Evolutionary conservation across 2,888 invertebrate species (phyloP).

Genomic region (Hirudinaria manillensis): DNA sequence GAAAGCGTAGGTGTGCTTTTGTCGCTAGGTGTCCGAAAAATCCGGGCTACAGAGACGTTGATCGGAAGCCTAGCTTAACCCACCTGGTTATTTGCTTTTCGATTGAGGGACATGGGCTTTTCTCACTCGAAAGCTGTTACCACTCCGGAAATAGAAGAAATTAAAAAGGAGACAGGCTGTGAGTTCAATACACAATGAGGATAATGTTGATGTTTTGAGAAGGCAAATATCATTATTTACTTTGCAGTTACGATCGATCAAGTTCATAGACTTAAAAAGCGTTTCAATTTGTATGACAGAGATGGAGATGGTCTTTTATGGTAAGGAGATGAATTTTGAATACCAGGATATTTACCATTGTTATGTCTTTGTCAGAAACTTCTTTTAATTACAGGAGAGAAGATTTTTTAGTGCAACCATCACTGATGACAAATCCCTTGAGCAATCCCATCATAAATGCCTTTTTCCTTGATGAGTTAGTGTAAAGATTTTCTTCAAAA

Average conservation of each 20-base stretch:
- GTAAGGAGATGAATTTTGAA: slow-evolving; percentile 6
- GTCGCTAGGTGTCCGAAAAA: no score
- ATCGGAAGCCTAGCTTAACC: no score
- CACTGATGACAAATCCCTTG: slow-evolving; percentile 15
- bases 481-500: neutral
- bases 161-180: slow-evolving; percentile 15
- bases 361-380: neutral
- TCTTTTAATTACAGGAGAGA: slow-evolving; percentile 9
- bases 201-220: neutral
- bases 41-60: no score
- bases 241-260: slow-evolving; percentile 11
- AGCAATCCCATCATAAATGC: slow-evolving; percentile 20
- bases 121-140: slow-evolving; percentile 9
- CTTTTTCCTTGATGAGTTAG: slow-evolving; percentile 14
- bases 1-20: no score
- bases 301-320: slow-evolving; percentile 7
- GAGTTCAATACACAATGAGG: neutral
- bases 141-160: slow-evolving; percentile 19
- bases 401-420: slow-evolving; percentile 21
- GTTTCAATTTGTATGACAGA: slow-evolving; percentile 20
- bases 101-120: neutral
- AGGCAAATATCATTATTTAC: neutral
- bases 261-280: slow-evolving; percentile 4
- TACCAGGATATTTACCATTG: neutral
- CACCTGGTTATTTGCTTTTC: no score